A percentile compares a stretch with the other conserved stretches of the same genome.
Evolutionary conservation across 2,113 vertebrate genomes (phyloP).

Genomic region (Vidua macroura): DNA sequence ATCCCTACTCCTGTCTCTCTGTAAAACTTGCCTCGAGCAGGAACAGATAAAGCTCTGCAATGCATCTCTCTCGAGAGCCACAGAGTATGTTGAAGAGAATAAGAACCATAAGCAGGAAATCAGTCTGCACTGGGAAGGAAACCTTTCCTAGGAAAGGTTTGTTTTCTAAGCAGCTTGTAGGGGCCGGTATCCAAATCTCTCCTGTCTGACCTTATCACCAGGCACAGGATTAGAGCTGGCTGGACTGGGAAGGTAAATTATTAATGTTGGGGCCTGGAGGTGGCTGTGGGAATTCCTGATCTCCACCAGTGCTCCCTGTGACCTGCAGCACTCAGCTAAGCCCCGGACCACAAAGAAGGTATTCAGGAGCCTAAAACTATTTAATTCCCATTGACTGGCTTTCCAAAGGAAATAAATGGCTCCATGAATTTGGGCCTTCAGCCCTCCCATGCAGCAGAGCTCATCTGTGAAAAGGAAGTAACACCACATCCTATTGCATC

Average conservation of each 20-base stretch:
- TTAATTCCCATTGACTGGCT: constrained; percentile 37
- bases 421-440: background rate
- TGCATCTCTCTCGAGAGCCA: background rate
- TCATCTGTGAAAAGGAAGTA: background rate
- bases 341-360: background rate
- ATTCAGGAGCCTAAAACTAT: constrained; percentile 16
- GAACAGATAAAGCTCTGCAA: background rate
- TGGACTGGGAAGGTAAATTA: background rate
- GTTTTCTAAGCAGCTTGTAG: constrained; percentile 14
- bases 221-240: constrained; percentile 6
- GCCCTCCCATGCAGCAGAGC: background rate
- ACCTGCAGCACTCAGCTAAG: background rate
- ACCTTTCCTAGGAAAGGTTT: constrained; percentile 11
- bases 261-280: background rate
- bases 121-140: constrained; percentile 16
- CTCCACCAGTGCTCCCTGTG: background rate
- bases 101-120: constrained; percentile 14
- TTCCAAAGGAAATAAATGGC: constrained; percentile 29
- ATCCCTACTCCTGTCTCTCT: background rate
- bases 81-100: background rate
- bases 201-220: constrained; percentile 10
- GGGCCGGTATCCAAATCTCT: background rate
- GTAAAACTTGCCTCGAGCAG: background rate
- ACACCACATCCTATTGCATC: background rate
- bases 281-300: background rate